These are phyloP conservation scores for Elgaria multicarinata DNA, from an alignment of 2,113 vertebrate species.

Conservation along the genomic window DNA sequence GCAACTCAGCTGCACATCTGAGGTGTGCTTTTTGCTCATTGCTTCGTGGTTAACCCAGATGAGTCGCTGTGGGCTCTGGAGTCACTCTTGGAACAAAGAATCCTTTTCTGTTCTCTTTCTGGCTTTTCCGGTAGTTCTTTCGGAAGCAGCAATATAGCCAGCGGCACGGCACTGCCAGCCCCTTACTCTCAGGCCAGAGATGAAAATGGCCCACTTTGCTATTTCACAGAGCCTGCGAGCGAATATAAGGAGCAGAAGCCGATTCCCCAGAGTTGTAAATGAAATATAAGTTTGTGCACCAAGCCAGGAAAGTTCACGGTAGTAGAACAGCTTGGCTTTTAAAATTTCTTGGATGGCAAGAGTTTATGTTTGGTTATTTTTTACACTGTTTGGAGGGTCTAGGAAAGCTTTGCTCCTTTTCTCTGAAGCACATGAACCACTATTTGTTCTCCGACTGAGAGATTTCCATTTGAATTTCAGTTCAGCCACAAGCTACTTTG, in stretches of 20 bases:
- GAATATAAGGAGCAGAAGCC: not conserved
- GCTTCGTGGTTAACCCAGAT: not conserved
- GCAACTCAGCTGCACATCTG: not conserved
- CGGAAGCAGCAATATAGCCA: not conserved
- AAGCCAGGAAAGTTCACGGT: not conserved
- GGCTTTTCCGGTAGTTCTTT: not conserved
- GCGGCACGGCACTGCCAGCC: not conserved
- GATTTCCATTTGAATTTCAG: not conserved
- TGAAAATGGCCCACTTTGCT: not conserved
- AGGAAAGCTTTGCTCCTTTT: not conserved
- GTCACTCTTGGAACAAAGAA: not conserved
- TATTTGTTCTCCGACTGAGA: not conserved
- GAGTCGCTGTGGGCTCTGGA: accelerated
- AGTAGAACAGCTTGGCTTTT: not conserved
- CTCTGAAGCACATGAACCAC: not conserved
- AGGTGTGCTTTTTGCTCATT: not conserved
- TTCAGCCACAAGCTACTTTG: not conserved
- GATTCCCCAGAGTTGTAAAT: not conserved
- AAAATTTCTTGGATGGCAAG: too few species aligned
- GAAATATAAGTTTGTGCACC: not conserved
- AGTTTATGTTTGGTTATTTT: not conserved
- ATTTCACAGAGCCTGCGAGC: not conserved
- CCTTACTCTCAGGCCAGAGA: not conserved
- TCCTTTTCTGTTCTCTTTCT: not conserved
- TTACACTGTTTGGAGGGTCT: not conserved